Conservation (phyloP, 2,797 vertebrate species). For the Novumbra hubbsi region DNA sequence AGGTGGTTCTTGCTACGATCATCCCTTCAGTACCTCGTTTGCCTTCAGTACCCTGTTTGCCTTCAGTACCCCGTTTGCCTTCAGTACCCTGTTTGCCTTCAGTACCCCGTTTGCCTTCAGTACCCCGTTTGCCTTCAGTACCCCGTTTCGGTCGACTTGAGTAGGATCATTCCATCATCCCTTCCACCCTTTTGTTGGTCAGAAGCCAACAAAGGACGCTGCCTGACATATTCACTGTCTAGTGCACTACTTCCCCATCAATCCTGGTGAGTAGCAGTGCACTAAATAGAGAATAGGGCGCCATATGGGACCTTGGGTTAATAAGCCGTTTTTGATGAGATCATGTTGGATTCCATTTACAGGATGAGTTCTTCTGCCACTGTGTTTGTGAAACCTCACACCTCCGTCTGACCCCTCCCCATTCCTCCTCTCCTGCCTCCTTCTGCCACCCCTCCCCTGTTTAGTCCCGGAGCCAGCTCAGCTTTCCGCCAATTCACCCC, state of each 20-base stretch:
- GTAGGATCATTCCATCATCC: neutral
- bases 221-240: neutral
- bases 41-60: no score
- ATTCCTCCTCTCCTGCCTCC: neutral
- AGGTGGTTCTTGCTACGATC: no score
- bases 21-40: no score
- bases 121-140: neutral
- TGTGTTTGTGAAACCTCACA: neutral
- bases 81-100: neutral
- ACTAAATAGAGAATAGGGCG: neutral
- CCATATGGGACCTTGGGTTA: neutral
- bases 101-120: neutral
- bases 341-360: neutral
- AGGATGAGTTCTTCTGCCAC: neutral
- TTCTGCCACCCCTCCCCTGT: conserved; percentile 54
- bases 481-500: conserved; percentile 66
- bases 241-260: neutral
- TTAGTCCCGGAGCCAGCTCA: conserved; percentile 62
- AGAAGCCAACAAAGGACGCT: neutral
- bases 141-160: neutral
- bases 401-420: neutral
- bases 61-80: neutral
- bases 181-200: neutral
- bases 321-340: neutral
- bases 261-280: neutral